Percentiles rank a stretch among this genome's conserved stretches.
Conservation (phyloP, 2,888 invertebrate genomes). For the Habrosyne pyritoides region DNA sequence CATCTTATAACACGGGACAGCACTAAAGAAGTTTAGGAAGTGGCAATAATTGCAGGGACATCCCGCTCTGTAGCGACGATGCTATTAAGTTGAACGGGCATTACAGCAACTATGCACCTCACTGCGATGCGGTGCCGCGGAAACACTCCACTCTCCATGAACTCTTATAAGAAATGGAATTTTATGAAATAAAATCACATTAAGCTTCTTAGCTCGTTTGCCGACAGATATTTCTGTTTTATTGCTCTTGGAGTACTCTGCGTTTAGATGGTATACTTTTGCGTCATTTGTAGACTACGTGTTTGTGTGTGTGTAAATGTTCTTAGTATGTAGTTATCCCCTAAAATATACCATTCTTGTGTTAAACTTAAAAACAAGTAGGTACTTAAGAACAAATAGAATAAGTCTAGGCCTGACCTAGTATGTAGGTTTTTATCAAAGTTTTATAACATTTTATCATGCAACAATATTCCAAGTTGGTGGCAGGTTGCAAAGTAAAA, state of each 20-base stretch:
- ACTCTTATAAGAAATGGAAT: conserved; percentile 37
- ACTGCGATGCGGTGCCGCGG: conserved; percentile 26
- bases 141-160: conserved; percentile 17
- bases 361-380: too few species aligned
- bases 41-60: conserved; percentile 67
- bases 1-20: conserved; percentile 14
- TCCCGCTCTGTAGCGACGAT: conserved; percentile 46
- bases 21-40: conserved; percentile 52
- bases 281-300: too few species aligned
- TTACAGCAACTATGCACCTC: conserved; percentile 45
- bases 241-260: conserved; percentile 16
- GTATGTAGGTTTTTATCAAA: too few species aligned
- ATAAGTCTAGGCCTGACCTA: too few species aligned
- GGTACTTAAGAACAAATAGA: too few species aligned
- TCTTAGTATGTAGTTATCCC: too few species aligned
- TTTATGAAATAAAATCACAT: conserved; percentile 39
- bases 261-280: background rate
- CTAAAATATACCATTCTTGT: too few species aligned
- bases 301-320: too few species aligned
- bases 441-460: background rate
- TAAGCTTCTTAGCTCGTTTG: conserved; percentile 34
- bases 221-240: conserved; percentile 25
- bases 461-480: background rate
- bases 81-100: conserved; percentile 59
- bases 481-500: conserved; percentile 22